Percentiles rank a stretch among this genome's conserved stretches.
Evolutionary conservation across 23 tunicate species (phyloP).

Genomic region (Clavelina lepadiformis): DNA sequence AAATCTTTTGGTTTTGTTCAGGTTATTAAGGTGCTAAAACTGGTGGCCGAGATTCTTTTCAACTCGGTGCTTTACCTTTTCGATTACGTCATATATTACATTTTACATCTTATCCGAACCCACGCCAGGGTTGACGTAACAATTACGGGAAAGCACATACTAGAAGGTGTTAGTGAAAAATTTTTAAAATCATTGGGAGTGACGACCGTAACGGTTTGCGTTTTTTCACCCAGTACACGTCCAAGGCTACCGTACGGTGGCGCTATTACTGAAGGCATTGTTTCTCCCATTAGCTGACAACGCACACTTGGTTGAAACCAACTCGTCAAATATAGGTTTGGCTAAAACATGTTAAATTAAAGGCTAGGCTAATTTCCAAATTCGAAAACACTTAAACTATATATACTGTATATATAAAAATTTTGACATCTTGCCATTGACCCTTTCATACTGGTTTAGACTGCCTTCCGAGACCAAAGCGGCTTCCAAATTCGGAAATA

Average conservation of each 20-base stretch:
- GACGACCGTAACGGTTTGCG: background rate
- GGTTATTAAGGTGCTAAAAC: conserved; percentile 52
- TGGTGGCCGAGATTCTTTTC: conserved; percentile 34
- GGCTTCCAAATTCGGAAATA: background rate
- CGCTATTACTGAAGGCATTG: conserved; percentile 31
- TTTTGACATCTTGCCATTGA: background rate
- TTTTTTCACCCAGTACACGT: conserved; percentile 22
- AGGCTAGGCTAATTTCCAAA: background rate
- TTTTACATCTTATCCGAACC: conserved; percentile 45
- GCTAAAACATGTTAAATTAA: background rate
- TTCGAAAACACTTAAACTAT: no score
- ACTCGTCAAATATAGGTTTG: conserved; percentile 39
- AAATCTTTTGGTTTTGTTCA: conserved; percentile 30
- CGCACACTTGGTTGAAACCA: conserved; percentile 28
- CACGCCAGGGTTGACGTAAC: conserved; percentile 42
- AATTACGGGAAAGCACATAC: conserved; percentile 47
- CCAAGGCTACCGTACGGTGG: conserved; percentile 55
- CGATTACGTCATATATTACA: conserved; percentile 45
- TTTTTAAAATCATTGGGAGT: background rate
- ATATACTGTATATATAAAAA: no score
- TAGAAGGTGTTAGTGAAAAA: conserved; percentile 32
- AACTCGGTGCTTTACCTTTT: conserved; percentile 41
- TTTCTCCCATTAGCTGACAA: conserved; percentile 69
- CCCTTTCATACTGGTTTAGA: conserved; percentile 7
- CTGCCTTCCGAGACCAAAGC: conserved; percentile 46